Percentiles rank a stretch among this genome's conserved stretches.
Conservation (phyloP, 2,888 invertebrate species). For the Craniophora ligustri region DNA sequence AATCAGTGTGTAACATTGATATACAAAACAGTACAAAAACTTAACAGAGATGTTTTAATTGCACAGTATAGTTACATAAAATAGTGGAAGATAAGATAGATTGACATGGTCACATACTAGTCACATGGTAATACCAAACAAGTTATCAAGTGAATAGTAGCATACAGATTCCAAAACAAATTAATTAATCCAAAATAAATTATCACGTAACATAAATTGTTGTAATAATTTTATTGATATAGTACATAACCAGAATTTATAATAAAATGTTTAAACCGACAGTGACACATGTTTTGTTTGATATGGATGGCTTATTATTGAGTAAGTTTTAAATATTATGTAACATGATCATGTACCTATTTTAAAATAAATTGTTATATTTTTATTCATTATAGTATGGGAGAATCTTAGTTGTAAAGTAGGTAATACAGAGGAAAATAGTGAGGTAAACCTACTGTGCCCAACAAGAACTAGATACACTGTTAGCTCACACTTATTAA, state of each 20-base stretch:
- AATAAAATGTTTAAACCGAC: conserved; percentile 68
- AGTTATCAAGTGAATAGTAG: conserved; percentile 7
- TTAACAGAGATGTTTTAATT: conserved; percentile 19
- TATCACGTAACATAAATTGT: neutral
- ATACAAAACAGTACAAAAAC: conserved; percentile 9
- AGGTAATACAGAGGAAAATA: too few species aligned
- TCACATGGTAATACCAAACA: conserved; percentile 10
- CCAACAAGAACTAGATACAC: too few species aligned
- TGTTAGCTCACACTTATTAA: too few species aligned
- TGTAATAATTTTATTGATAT: neutral
- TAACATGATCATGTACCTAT: neutral
- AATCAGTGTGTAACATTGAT: too few species aligned
- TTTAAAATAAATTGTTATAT: too few species aligned
- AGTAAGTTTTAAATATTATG: conserved; percentile 69
- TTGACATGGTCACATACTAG: conserved; percentile 33
- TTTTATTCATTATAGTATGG: too few species aligned
- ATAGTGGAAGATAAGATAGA: conserved; percentile 31
- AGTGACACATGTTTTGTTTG: conserved; percentile 81
- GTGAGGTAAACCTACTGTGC: too few species aligned
- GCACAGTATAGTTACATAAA: conserved; percentile 30
- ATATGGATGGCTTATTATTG: conserved; percentile 82
- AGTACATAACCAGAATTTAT: neutral
- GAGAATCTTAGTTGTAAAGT: too few species aligned
- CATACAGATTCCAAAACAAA: neutral
- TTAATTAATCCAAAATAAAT: neutral